Base-by-base conservation (phyloP, 2,797 vertebrate species). In the Muraenolepis orangiensis region DNA sequence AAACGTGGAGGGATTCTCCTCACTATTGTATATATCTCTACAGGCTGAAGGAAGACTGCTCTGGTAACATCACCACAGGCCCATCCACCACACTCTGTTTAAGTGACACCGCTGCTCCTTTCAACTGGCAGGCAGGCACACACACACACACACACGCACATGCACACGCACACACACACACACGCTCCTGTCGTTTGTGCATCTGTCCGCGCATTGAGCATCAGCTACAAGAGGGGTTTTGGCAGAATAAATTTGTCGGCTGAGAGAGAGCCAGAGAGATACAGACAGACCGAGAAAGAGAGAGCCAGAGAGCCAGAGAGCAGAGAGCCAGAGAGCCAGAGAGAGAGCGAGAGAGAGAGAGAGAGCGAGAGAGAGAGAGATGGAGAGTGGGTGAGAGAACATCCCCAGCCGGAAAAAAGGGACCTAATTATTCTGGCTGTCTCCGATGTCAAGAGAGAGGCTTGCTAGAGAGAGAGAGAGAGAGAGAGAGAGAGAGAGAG, bases 401-500 rank as follows among this genome's bases (percentile, higher is more conserved):
- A 68, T 23, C 70, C 57, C 28, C 40, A 74, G 38, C 23, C 57
- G 71, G 69, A 31, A 28, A 66, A 28, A 61, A 66, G 20, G 61
- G 71, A 51, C 64, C 74, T 66, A 81, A 72, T 74, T 78, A 76
- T 26, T 74, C 42, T 16, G 57, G 28, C 73, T 70, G 77, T 66
- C 72, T 42, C 40, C 40, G 67, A 66, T 64, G 57, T 51, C 68
- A 28, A 31, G 14, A 18, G 40, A 13, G 14, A 18, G 40, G 40
- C 40, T 38, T 12, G 11, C 36, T 38, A 26, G 23, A 51, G 38
- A 32, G 32, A 40, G 36, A 42, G 64, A 38, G 26, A 31, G 73
- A 69, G 67, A 20, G 26, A 64, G 30, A 57, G 68, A 70, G 29
- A 34, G 74, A 51, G 42, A 30, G 68, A 61, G 18, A 40, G n/a